These are phyloP conservation scores for Calypte anna DNA, from an alignment of 2,113 vertebrate species.

Conservation along the genomic window DNA sequence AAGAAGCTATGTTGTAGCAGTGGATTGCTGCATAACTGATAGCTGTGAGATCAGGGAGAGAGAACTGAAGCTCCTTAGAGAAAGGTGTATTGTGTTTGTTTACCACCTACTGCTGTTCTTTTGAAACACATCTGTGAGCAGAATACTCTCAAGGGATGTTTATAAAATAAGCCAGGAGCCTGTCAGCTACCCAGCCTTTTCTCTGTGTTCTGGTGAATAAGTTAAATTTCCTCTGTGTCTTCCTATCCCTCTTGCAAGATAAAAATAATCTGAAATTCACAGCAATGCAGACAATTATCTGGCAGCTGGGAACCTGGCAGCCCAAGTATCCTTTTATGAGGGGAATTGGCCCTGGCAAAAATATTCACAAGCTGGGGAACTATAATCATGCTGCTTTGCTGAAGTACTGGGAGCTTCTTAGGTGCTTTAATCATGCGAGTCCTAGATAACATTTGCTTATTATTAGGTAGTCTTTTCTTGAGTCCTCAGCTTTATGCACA, in stretches of 20 bases:
- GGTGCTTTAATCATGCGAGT: not conserved
- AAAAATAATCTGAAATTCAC: conserved; percentile 18
- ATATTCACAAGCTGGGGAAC: not conserved
- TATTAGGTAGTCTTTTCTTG: not conserved
- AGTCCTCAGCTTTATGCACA: not conserved
- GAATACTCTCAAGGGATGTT: conserved; percentile 9
- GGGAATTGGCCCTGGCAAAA: not conserved
- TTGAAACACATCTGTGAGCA: conserved; percentile 36
- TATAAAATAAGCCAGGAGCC: not conserved
- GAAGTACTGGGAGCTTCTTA: not conserved
- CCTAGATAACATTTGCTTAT: not conserved
- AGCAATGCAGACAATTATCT: not conserved
- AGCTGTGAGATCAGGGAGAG: not conserved
- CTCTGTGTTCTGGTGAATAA: not conserved
- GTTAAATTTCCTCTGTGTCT: conserved; percentile 1
- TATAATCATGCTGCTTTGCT: not conserved
- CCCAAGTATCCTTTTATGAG: not conserved
- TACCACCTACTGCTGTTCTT: conserved; percentile 33
- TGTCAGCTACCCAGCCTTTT: conserved; percentile 28
- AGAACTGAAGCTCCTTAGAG: not conserved
- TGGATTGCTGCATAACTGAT: not conserved
- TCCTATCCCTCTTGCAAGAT: not conserved
- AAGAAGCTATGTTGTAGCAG: not conserved
- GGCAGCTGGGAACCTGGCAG: not conserved
- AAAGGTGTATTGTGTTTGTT: conserved; percentile 26